Evolutionary conservation across 2,113 vertebrate genomes (phyloP), one percentile per base, ranked within the genome.

Genomic region (Casuarius casuarius): DNA sequence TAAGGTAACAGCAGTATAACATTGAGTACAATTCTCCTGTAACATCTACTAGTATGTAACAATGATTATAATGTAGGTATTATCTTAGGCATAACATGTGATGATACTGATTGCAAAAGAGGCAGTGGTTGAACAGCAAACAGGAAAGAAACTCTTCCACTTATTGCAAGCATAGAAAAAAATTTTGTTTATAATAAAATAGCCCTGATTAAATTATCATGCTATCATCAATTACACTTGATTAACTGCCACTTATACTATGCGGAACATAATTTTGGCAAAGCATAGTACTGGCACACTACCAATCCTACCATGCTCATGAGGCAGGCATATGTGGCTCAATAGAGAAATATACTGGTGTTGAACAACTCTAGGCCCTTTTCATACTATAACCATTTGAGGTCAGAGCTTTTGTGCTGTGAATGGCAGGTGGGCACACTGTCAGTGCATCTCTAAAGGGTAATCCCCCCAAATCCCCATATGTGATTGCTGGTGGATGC

Each of bases 221-320:
- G 61, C 35, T 84, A 44, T 56, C 70, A 66, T 62, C 68, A 81
- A 12, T 2, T 88, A 66, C 29, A 23, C 66, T 71, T 87, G 52
- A 93, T 9, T 19, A 91, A 84, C 29, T 38, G 82, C 35, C 62
- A 35, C 18, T 59, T 85, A 33, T 0, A 49, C 23, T 29, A 38
- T 19, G 14, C 29, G 54, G 66, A 62, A 66, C 33, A 80, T 9
- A 12, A 2, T 28, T 72, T 49, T 94, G 89, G 94, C 77, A 89
- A 22, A 40, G 76, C 15, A 2, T 9, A 19, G 0, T 4, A 1
- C 62, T 83, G 89, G 81, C 93, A 91, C 40, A 49, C 70, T 7
- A 44, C 20, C 74, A 73, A 1, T 7, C 22, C 61, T 75, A 38
- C 82, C 1, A 0, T 5, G 54, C 51, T 81, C 0, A 0, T 7